Base-by-base conservation (phyloP, 53 echinoderm and acorn worm species). In the Pentamera pediparva region DNA sequence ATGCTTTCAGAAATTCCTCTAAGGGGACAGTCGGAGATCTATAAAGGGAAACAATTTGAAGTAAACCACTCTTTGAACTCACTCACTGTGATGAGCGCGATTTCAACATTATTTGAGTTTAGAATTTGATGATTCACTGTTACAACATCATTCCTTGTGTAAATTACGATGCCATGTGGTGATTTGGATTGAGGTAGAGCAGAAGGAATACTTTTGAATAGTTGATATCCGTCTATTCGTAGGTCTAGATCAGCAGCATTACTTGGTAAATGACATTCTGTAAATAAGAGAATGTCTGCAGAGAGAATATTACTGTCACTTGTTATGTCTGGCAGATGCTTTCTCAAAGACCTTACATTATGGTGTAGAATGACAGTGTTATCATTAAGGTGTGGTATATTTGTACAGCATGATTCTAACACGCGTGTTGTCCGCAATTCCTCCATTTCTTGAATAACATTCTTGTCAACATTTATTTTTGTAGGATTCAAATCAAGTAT, bases 241-340 rank as follows among this genome's bases (percentile, higher is more conserved):
- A 69, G 25, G 25, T 69, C 49, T 69, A 45, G 2, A 25, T 69
- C 31, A 7, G 30, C 20, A 28, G 15, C 18, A 39, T 33, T 30
- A 13, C 37, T 30, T n/a, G 19, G 21, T 5, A 78, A 25, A 33
- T 67, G 34, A 30, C 49, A 49, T 53, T 78, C 55, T 51, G 52
- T 69, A 56, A 65, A 78, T 28, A 78, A 6, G 11, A 65, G 54
- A 49, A 67, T 35, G 37, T 65, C 79, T 63, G 67, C 69, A 17
- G 79, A 52, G 13, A 32, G 20, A 12, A 69, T 34, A 32, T 4
- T 29, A 61, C 22, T 69, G 67, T 26, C 37, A 62, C 38, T 35
- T 12, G 34, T 29, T 17, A 62, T 62, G 37, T 62, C 38, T 62
- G 0, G 21, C 6, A 37, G 29, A 10, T 62, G 37, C 24, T 62